phyloP scores from a whole-genome alignment of 1,140 invertebrate genomes.

The Grapholita molesta region DNA sequence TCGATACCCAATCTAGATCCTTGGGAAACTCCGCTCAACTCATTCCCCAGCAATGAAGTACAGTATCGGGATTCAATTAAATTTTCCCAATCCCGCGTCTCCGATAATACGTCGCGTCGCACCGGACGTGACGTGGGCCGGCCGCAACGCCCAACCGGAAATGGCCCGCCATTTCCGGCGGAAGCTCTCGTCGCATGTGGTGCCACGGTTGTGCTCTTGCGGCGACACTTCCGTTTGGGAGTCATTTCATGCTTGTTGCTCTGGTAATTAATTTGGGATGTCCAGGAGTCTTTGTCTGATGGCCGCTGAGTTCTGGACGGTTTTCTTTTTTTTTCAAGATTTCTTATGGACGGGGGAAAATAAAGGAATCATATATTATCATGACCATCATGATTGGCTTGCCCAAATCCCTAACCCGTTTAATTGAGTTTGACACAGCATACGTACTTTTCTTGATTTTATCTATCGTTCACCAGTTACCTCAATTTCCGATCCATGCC shows the following conservation, averaged over 20 bases:
- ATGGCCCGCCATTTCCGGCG: conserved; percentile 11
- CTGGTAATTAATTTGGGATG: not conserved
- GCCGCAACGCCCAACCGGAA: conserved; percentile 1
- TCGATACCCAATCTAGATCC: not conserved
- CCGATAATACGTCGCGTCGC: not conserved
- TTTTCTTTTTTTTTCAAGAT: too few relatives aligned
- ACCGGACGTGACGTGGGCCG: too few relatives aligned
- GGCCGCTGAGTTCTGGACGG: too few relatives aligned
- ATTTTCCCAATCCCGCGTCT: not conserved
- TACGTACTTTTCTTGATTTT: too few relatives aligned
- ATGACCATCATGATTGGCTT: too few relatives aligned
- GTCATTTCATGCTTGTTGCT: conserved; percentile 14
- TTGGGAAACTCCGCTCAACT: not conserved
- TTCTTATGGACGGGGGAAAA: too few relatives aligned
- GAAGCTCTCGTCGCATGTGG: not conserved
- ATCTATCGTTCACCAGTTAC: too few relatives aligned
- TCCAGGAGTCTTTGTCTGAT: not conserved
- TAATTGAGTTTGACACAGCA: too few relatives aligned
- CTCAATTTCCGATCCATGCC: too few relatives aligned
- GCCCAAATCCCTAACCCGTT: too few relatives aligned
- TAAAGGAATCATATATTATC: too few relatives aligned
- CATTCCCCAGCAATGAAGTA: too few relatives aligned
- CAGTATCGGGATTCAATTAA: conserved; percentile 10
- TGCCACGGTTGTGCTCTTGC: not conserved
- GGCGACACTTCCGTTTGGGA: conserved; percentile 2